phyloP scores from a whole-genome alignment of 2,113 vertebrate genomes.

The Prochilodus magdalenae region DNA sequence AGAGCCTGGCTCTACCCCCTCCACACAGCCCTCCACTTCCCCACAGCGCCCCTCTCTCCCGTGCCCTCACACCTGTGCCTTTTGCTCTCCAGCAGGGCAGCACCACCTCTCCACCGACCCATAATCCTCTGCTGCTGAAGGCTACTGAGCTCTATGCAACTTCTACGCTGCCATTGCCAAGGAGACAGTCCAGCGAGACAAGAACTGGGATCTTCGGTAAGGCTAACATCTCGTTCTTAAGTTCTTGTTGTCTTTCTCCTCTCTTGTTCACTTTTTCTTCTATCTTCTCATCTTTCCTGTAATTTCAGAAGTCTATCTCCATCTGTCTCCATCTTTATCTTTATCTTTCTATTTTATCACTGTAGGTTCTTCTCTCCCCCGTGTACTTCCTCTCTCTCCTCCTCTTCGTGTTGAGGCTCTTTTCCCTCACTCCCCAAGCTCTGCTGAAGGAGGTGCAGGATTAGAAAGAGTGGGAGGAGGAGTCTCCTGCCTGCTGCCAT shows the following conservation, averaged over 20 bases:
- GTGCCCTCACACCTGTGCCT: slow-evolving; percentile 78
- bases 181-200: slow-evolving; percentile 76
- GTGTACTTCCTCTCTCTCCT: slow-evolving; percentile 72
- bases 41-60: slow-evolving; percentile 79
- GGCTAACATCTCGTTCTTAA: neutral
- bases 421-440: slow-evolving; percentile 73
- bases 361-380: slow-evolving; percentile 80
- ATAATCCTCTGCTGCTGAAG: slow-evolving; percentile 70
- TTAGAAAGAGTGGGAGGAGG: slow-evolving; percentile 58
- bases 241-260: too few relatives aligned
- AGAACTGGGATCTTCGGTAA: slow-evolving; percentile 76
- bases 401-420: slow-evolving; percentile 71
- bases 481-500: slow-evolving; percentile 78
- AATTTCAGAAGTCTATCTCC: too few relatives aligned
- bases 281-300: too few relatives aligned
- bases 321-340: neutral
- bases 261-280: neutral
- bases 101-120: slow-evolving; percentile 56
- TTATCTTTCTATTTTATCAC: neutral
- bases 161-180: slow-evolving; percentile 81
- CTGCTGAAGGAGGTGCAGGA: slow-evolving; percentile 55
- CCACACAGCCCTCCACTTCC: slow-evolving; percentile 79
- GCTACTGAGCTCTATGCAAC: slow-evolving; percentile 73
- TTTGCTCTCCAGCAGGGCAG: slow-evolving; percentile 64
- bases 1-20: slow-evolving; percentile 72